Conservation (phyloP, 2,113 vertebrate species). For the Archilochus colubris region DNA sequence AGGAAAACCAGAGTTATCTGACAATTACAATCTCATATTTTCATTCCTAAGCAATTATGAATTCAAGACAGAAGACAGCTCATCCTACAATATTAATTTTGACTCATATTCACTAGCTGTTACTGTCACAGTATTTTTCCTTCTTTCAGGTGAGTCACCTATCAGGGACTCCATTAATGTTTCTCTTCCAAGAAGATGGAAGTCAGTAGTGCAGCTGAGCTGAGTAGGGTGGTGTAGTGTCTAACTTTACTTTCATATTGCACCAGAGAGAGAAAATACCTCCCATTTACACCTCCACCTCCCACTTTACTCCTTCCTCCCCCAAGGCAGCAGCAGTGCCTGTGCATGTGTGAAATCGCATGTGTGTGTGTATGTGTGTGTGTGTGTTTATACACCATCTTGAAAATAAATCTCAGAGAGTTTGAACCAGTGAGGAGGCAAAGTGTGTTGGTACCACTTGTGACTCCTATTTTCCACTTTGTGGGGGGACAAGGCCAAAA, state of each 20-base stretch:
- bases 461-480: neutral
- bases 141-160: slow-evolving; percentile 68
- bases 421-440: neutral
- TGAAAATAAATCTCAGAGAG: neutral
- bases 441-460: neutral
- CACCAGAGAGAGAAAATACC: neutral
- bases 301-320: neutral
- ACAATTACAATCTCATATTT: slow-evolving; percentile 45
- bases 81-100: slow-evolving; percentile 68
- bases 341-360: neutral
- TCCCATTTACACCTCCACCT: neutral
- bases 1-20: slow-evolving; percentile 32
- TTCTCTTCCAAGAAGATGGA: neutral
- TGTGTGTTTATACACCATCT: neutral
- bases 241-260: neutral
- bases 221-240: neutral
- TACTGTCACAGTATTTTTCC: slow-evolving; percentile 68
- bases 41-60: slow-evolving; percentile 51
- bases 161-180: slow-evolving; percentile 19
- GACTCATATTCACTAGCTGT: slow-evolving; percentile 52
- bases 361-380: no score
- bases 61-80: slow-evolving; percentile 59
- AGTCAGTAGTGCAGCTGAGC: neutral
- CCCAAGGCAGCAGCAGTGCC: neutral
- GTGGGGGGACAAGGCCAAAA: neutral